Conservation (phyloP, 2,113 vertebrate species). For the Bucco capensis region DNA sequence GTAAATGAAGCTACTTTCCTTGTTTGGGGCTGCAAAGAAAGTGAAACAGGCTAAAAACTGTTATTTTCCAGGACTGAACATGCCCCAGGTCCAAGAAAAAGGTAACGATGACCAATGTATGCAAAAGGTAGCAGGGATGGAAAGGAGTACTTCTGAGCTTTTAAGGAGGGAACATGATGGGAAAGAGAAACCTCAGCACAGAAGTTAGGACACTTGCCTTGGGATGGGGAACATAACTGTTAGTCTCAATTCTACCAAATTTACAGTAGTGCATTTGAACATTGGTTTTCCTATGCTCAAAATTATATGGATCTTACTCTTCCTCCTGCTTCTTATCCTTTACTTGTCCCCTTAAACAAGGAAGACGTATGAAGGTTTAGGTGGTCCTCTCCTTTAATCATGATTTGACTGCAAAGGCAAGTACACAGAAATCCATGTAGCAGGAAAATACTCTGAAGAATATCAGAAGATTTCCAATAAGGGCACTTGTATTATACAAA, state of each 20-base stretch:
- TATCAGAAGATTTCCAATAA: neutral
- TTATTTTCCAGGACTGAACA: neutral
- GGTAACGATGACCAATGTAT: accelerated
- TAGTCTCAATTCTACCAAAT: neutral
- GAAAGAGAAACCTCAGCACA: neutral
- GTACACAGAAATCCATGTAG: neutral
- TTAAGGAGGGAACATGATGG: neutral
- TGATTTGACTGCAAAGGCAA: neutral
- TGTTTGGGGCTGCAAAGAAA: neutral
- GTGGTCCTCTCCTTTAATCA: neutral
- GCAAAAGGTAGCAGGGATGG: neutral
- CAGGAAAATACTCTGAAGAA: neutral
- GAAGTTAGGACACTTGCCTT: neutral
- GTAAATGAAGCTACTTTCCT: neutral
- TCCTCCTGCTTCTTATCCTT: neutral
- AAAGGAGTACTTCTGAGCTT: neutral
- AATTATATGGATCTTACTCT: accelerated
- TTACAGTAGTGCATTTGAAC: too few relatives aligned
- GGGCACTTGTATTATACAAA: neutral
- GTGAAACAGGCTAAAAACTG: neutral
- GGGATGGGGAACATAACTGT: neutral
- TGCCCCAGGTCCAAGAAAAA: accelerated
- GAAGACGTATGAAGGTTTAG: neutral
- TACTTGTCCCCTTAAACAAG: neutral
- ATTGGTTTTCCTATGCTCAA: neutral